These are phyloP conservation scores for Amphimedon queenslandica DNA, from an alignment of 37 sponge, comb jelly and placozoan species.

Conservation along the genomic window DNA sequence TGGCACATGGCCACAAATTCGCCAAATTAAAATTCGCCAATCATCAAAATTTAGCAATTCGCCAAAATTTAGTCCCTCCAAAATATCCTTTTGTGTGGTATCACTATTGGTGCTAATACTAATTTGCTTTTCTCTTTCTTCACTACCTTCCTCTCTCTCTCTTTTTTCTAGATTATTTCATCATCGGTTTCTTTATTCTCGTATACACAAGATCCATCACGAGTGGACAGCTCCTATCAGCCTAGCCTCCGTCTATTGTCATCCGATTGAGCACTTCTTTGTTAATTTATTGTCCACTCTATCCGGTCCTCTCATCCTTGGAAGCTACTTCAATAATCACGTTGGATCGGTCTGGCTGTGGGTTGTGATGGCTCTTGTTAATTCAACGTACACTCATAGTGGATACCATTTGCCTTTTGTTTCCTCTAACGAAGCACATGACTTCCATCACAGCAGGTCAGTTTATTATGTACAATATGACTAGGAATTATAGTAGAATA, in stretches of 20 bases:
- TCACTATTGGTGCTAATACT: too few relatives aligned
- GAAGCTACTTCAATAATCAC: slow-evolving; percentile 67
- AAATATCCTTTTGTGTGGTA: too few relatives aligned
- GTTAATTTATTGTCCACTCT: slow-evolving; percentile 54
- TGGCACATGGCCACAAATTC: too few relatives aligned
- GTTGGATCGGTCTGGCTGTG: slow-evolving; percentile 77
- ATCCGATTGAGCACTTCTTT: slow-evolving; percentile 77
- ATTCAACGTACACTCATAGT: slow-evolving; percentile 64
- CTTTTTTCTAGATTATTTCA: slow-evolving; percentile 64
- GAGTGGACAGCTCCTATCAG: slow-evolving; percentile 87
- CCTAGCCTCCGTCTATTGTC: slow-evolving; percentile 72
- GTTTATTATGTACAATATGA: too few relatives aligned
- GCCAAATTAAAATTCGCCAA: too few relatives aligned
- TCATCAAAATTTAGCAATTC: too few relatives aligned
- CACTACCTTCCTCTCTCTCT: too few relatives aligned
- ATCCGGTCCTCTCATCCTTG: slow-evolving; percentile 63
- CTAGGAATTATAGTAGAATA: too few relatives aligned
- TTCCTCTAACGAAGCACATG: slow-evolving; percentile 86
- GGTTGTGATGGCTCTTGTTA: slow-evolving; percentile 47
- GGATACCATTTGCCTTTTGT: slow-evolving; percentile 95
- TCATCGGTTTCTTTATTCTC: slow-evolving; percentile 70
- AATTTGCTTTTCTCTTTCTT: too few relatives aligned
- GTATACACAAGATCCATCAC: slow-evolving; percentile 94
- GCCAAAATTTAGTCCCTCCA: too few relatives aligned
- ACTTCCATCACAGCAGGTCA: slow-evolving; percentile 88